Evolutionary conservation across 1,140 invertebrate species (phyloP).

Genomic region (Diorhabda sublineata): DNA sequence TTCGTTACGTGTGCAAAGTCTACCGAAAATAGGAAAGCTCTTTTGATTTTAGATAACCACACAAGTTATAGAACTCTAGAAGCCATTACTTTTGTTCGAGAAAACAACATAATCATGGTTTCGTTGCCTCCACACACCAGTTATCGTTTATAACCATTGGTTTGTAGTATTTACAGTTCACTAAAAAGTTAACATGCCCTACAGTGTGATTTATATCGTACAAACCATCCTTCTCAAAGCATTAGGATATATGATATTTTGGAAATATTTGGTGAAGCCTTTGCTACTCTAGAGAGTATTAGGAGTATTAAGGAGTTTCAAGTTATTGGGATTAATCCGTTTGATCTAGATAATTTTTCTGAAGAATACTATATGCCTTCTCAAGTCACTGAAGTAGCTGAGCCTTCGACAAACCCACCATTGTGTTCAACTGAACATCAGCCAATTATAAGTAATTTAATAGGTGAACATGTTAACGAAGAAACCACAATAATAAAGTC

Average conservation of each 20-base stretch:
- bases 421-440: too few species aligned
- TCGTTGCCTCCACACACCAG: constrained; percentile 21
- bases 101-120: constrained; percentile 16
- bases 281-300: constrained; percentile 20
- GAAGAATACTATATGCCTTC: constrained; percentile 14
- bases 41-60: constrained; percentile 17
- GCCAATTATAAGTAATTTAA: too few species aligned
- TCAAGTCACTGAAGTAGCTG: constrained; percentile 6
- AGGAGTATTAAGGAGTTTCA: constrained; percentile 22
- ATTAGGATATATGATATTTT: constrained; percentile 18
- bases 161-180: constrained; percentile 14
- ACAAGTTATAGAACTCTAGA: constrained; percentile 6
- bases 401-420: neutral
- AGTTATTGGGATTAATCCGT: constrained; percentile 14
- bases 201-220: constrained; percentile 20
- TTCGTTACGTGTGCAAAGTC: neutral
- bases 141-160: constrained; percentile 9
- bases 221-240: constrained; percentile 16
- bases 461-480: too few species aligned
- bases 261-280: constrained; percentile 20
- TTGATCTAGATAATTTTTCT: constrained; percentile 15
- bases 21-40: constrained; percentile 2
- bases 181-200: constrained; percentile 4
- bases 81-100: constrained; percentile 7
- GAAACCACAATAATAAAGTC: too few species aligned